phyloP scores from a whole-genome alignment of 2,113 vertebrate genomes.

The Tapirus terrestris region DNA sequence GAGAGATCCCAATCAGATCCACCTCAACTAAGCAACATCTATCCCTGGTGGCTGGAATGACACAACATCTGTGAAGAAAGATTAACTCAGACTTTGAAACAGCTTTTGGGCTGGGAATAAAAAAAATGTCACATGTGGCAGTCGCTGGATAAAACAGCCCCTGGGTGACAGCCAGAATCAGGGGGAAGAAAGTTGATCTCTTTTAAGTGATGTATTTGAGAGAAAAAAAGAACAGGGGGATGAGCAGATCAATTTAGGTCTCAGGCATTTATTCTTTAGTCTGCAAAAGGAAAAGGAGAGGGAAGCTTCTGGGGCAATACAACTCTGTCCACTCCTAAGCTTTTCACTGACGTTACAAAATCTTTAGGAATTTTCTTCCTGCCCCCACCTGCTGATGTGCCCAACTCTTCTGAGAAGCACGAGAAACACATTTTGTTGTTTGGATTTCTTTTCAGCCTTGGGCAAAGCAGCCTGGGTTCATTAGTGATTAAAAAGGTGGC shows the following conservation, averaged over 20 bases:
- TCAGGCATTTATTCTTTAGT: neutral
- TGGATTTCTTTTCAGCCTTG: neutral
- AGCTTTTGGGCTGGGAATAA: neutral
- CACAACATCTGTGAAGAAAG: slow-evolving; percentile 48
- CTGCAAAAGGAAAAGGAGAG: neutral
- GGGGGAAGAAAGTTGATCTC: neutral
- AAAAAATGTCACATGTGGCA: neutral
- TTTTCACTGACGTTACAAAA: neutral
- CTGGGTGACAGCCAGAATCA: neutral
- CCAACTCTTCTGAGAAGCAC: neutral
- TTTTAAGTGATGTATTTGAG: slow-evolving; percentile 25
- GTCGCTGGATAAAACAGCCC: neutral
- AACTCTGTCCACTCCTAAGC: neutral
- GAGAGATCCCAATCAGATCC: slow-evolving; percentile 46
- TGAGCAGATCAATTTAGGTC: neutral
- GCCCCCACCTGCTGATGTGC: too few relatives aligned
- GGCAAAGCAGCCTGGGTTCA: neutral
- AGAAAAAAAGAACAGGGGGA: neutral
- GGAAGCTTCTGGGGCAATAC: neutral
- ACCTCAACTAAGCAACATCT: neutral
- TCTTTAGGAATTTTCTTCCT: neutral
- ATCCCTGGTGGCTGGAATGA: neutral
- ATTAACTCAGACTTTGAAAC: slow-evolving; percentile 61
- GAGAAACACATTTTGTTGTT: neutral
- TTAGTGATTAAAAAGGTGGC: neutral